Percentiles rank a stretch among this genome's conserved stretches.
These are phyloP conservation scores for Apotomis capreana DNA, from an alignment of 2,888 invertebrate species.

Conservation along the genomic window DNA sequence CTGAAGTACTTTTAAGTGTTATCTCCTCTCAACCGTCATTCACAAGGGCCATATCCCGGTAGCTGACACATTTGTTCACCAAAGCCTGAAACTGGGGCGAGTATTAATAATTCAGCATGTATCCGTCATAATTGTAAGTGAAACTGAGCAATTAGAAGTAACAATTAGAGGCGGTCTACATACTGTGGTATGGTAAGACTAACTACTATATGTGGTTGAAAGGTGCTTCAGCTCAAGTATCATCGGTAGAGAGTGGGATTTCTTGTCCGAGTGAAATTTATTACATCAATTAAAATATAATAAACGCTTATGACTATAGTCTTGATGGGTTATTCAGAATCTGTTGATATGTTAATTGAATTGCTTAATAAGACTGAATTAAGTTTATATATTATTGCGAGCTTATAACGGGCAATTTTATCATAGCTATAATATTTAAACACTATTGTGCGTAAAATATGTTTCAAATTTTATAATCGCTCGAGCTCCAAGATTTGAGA, in stretches of 20 bases:
- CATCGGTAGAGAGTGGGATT: constrained; percentile 21
- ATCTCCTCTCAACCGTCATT: constrained; percentile 26
- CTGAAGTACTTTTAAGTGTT: background rate
- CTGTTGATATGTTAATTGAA: background rate
- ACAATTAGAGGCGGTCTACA: constrained; percentile 80
- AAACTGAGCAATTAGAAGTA: constrained; percentile 76
- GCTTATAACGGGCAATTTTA: background rate
- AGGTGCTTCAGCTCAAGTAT: constrained; percentile 28
- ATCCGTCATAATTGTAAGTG: constrained; percentile 80
- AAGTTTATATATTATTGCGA: background rate
- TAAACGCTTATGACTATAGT: constrained; percentile 1
- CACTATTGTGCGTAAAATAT: background rate
- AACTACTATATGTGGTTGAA: constrained; percentile 37
- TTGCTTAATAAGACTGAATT: background rate
- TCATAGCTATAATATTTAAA: background rate
- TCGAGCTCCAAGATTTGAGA: too few species aligned
- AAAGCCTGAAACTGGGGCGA: constrained; percentile 59
- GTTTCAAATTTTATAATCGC: background rate
- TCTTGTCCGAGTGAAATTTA: constrained; percentile 11
- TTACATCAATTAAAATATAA: constrained; percentile 1
- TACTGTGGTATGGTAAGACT: constrained; percentile 52
- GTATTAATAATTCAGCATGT: constrained; percentile 76
- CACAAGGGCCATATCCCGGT: constrained; percentile 38
- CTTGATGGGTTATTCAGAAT: background rate
- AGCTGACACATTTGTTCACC: constrained; percentile 40